Conservation (phyloP, 2,888 invertebrate genomes). For the Rhagophthalmus giganteus region DNA sequence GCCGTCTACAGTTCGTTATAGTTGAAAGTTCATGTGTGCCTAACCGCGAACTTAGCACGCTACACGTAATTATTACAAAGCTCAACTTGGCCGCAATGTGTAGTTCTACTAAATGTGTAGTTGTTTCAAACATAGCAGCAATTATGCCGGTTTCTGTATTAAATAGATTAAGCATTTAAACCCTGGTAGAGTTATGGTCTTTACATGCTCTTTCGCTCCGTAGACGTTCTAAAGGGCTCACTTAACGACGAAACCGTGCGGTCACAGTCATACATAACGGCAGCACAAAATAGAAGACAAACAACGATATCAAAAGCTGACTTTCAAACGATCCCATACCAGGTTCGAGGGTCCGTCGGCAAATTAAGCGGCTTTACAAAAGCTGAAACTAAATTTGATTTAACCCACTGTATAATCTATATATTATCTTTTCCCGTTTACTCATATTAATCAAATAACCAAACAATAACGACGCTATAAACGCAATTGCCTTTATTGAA, state of each 20-base stretch:
- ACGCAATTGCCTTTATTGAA: background rate
- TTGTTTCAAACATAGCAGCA: conserved; percentile 26
- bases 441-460: conserved; percentile 1
- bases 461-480: background rate
- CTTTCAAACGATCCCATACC: conserved; percentile 17
- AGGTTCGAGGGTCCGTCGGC: conserved; percentile 19
- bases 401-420: conserved; percentile 6
- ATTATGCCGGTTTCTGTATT: conserved; percentile 26
- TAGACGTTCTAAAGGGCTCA: conserved; percentile 21
- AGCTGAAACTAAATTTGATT: conserved; percentile 20
- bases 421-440: conserved; percentile 4
- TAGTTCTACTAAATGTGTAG: conserved; percentile 27
- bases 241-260: conserved; percentile 16
- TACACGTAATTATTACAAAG: conserved; percentile 29
- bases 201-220: conserved; percentile 26
- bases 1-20: conserved; percentile 16
- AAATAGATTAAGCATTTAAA: conserved; percentile 31
- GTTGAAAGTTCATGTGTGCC: conserved; percentile 26
- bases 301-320: conserved; percentile 21
- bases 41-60: conserved; percentile 29
- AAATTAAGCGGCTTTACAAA: conserved; percentile 25
- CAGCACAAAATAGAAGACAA: conserved; percentile 22
- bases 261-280: conserved; percentile 10
- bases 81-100: conserved; percentile 30
- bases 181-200: conserved; percentile 21